A percentile compares a stretch with the other conserved stretches of the same genome.
These are phyloP conservation scores for Globodera rostochiensis DNA, from an alignment of 1,140 invertebrate species.

Conservation along the genomic window DNA sequence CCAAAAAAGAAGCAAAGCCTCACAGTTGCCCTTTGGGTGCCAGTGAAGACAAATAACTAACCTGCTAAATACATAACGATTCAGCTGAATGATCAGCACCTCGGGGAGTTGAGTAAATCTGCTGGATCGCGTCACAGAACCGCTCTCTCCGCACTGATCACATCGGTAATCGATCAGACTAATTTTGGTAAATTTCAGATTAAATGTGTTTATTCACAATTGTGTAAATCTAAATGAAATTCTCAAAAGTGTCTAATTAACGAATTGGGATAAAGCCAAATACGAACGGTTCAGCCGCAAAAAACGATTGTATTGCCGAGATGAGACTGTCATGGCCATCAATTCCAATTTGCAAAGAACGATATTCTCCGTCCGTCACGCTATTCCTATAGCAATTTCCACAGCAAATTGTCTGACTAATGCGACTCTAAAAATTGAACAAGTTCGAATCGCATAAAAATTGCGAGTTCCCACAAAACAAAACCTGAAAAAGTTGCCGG, in stretches of 20 bases:
- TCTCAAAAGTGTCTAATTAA: too few species aligned
- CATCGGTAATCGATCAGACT: constrained; percentile 52
- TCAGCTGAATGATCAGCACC: constrained; percentile 56
- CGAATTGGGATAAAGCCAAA: too few species aligned
- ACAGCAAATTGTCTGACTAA: constrained; percentile 37
- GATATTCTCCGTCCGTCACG: constrained; percentile 37
- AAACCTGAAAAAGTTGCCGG: constrained; percentile 39
- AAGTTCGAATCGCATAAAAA: neutral
- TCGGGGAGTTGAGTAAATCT: constrained; percentile 46
- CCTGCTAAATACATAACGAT: constrained; percentile 55
- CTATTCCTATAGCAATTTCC: constrained; percentile 41
- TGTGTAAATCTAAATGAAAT: too few species aligned
- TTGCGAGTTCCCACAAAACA: neutral
- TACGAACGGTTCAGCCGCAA: constrained; percentile 50
- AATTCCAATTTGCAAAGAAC: constrained; percentile 51
- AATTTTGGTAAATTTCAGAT: neutral
- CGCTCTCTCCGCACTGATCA: constrained; percentile 40
- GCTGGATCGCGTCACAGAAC: constrained; percentile 26
- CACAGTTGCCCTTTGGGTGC: too few species aligned
- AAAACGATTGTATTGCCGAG: constrained; percentile 49
- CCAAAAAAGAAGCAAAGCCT: too few species aligned
- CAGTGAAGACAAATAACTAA: constrained; percentile 21
- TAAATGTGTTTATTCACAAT: too few species aligned
- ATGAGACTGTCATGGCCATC: constrained; percentile 48
- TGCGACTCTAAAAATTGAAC: constrained; percentile 45